Base-by-base conservation (phyloP, 2,888 invertebrate species). In the Nymphalis c-album region DNA sequence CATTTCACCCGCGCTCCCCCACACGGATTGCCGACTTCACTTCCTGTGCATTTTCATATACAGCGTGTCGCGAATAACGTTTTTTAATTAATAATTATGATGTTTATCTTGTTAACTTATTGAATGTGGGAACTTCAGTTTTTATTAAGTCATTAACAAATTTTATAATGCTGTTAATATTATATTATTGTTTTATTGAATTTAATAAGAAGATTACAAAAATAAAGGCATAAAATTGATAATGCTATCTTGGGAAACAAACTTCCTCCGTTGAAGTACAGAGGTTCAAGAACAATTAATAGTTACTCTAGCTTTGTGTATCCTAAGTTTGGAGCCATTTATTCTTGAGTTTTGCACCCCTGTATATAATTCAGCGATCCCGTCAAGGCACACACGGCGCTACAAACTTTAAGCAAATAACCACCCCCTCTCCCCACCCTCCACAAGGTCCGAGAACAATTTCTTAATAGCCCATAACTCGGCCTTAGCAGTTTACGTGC, bases 401-500 rank as follows among this genome's bases (percentile, higher is more conserved):
- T 68, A 68, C 80, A 81, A 86, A 86, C 82, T 86, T 85, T 85
- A 86, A 83, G 84, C 86, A 88, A 87, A 87, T 85, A 87, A 77
- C 79, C 71, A 66, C 73, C 68, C 70, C 69, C 64, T 67, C 71
- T 69, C 60, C 71, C 69, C 71, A 59, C 51, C 22, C 51, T 50
- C 65, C 60, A 61, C 67, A 73, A 74, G 79, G 83, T 83, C 83
- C 82, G 80, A 84, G 85, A 89, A 90, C 89, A 87, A 90, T 90
- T 89, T 87, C 89, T 89, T 90, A 90, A 90, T 89, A 87, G 89
- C 81, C 86, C 84, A 88, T 88, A 88, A 89, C 87, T 88, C 79
- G 85, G 84, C 80, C 80, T 84, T 82, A 85, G 83, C 81, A 80
- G 85, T 81, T 81, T 82, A 85, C 83, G 83, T 81, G 85, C 80